Evolutionary conservation across 2,888 invertebrate genomes (phyloP).

Genomic region (Odontocerum albicorne): DNA sequence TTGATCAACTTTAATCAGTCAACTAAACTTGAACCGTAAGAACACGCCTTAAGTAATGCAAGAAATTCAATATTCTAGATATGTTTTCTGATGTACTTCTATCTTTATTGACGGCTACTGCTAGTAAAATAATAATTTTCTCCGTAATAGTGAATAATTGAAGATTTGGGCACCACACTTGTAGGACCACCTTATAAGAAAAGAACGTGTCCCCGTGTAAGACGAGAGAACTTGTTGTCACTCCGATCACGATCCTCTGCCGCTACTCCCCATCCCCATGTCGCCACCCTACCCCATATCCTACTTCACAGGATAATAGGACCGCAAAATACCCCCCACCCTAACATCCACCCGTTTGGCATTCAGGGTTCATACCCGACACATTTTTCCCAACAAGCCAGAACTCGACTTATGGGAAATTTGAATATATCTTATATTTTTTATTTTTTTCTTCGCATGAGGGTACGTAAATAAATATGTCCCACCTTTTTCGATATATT

Average conservation of each 20-base stretch:
- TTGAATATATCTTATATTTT: slow-evolving; percentile 34
- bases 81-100: neutral
- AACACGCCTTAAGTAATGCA: neutral
- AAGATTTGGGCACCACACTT: slow-evolving; percentile 3
- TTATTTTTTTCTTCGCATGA: slow-evolving; percentile 7
- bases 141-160: no score
- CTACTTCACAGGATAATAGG: slow-evolving; percentile 33
- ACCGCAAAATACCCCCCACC: slow-evolving; percentile 34
- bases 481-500: slow-evolving; percentile 1
- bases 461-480: slow-evolving; percentile 27
- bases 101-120: neutral
- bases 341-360: slow-evolving; percentile 29
- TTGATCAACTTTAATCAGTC: no score
- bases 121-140: neutral
- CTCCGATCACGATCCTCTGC: slow-evolving; percentile 30
- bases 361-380: slow-evolving; percentile 36
- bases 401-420: slow-evolving; percentile 36
- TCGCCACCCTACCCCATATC: neutral
- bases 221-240: slow-evolving; percentile 31
- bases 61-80: neutral
- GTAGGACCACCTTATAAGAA: slow-evolving; percentile 4
- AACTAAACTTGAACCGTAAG: no score
- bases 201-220: slow-evolving; percentile 14
- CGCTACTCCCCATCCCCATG: neutral
- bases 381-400: slow-evolving; percentile 34